Base-by-base conservation (phyloP, 1,140 invertebrate species). In the Achroia grisella region DNA sequence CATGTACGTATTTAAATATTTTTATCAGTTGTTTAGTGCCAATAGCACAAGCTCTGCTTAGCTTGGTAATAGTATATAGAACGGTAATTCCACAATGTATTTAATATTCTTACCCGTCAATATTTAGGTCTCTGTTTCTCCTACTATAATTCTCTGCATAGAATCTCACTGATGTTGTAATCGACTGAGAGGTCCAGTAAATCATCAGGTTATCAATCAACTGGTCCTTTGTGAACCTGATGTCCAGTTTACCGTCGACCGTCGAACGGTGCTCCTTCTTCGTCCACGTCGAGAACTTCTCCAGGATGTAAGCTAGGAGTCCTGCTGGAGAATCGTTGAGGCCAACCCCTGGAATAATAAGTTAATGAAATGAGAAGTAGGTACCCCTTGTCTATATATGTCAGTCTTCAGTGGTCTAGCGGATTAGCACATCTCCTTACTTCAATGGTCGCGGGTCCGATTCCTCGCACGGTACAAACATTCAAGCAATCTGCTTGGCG, bases 151-250 rank as follows among this genome's bases (percentile, higher is more conserved):
- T 73, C 72, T 96, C 94, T 12, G 92, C 84, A 54, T 96, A 97
- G 6, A 95, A 77, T 46, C 95, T 86, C 68, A 90, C 84, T 1
- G 93, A 94, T 0, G 93, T 92, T 0, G 92, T 93, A 1, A 95
- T 93, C 0, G 90, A 91, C 48, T 90, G 90, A 0, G 91, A 92
- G 0, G 92, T 65, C 91, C 94, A 98, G 70, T 97, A 98, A 39
- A 97, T 78, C 93, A 96, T 97, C 0, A 97, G 66, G 64, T 96
- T 96, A 50, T 96, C 96, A 4, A 98, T 79, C 4, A 97, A 75
- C 57, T 95, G 92, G 39, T 95, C 93, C 36, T 92, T 75, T 0
- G 87, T 88, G 59, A 83, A 93, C 11, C 65, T 63, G 43, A 88
- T 87, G 35, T 88, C 85, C 0, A 97, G 63, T 0, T 93, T 94